A percentile compares a stretch with the other conserved stretches of the same genome.
These are phyloP conservation scores for Hetaerina titia DNA, from an alignment of 2,888 invertebrate species.

Conservation along the genomic window DNA sequence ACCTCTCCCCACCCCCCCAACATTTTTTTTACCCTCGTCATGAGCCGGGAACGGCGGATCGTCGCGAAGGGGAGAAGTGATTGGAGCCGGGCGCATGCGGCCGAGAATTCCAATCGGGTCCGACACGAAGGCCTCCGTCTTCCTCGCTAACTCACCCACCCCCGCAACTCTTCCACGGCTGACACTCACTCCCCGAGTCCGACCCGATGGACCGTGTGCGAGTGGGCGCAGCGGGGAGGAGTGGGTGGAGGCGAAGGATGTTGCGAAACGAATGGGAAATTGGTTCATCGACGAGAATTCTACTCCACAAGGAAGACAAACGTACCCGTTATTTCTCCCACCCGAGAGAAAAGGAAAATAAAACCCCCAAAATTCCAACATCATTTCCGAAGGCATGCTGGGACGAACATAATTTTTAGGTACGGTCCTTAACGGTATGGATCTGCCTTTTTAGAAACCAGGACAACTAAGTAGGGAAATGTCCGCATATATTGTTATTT, in stretches of 20 bases:
- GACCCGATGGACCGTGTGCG: background rate
- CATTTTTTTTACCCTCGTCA: background rate
- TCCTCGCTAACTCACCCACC: background rate
- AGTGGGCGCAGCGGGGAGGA: background rate
- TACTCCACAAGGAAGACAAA: background rate
- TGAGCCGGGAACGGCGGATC: background rate
- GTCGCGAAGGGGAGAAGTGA: background rate
- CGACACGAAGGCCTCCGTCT: background rate
- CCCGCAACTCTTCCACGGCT: background rate
- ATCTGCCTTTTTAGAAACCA: too few relatives aligned
- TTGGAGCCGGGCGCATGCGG: background rate
- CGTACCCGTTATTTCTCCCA: background rate
- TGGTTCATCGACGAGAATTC: background rate
- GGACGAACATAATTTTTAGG: too few relatives aligned
- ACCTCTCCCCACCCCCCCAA: background rate
- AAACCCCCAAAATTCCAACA: too few relatives aligned
- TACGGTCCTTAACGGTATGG: too few relatives aligned
- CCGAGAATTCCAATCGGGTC: background rate
- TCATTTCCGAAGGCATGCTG: too few relatives aligned
- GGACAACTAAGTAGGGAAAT: too few relatives aligned
- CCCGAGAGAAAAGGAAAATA: background rate
- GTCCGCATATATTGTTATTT: too few relatives aligned
- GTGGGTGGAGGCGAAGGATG: background rate
- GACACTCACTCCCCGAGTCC: background rate
- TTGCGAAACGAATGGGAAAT: constrained; percentile 59